Base-by-base conservation (phyloP, 2,888 invertebrate species). In the Aphidoletes aphidimyza region DNA sequence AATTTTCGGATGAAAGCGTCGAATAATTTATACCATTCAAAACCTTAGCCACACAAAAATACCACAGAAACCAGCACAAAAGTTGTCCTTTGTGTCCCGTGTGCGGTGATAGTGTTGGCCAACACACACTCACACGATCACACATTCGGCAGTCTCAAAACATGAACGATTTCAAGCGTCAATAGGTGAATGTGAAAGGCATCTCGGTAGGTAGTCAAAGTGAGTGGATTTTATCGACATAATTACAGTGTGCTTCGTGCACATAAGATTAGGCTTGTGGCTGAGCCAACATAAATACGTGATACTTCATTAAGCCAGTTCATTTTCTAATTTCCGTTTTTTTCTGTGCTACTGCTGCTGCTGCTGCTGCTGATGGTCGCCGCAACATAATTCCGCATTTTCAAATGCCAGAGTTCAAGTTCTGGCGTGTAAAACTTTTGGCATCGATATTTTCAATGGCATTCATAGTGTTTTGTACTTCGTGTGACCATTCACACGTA, bases 271-370 rank as follows among this genome's bases (percentile, higher is more conserved):
- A 69, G 69, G 69, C 26, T 69, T 30, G 69, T 69, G 69, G 54
- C 54, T 22, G 6, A 5, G 54, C 5, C 3, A 14, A 42, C 42
- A 9, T 69, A 30, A 69, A 69, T 69, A 69, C 69, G 69, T 69
- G 69, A 69, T 69, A 69, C 69, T 69, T 69, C 69, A 69, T 69
- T 69, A 69, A 69, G 34, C 69, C 69, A 69, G 69, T 69, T 69
- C 69, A 69, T 69, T 69, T 69, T 69, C 69, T 30, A 69, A 69
- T 69, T 69, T 69, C 69, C 69, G 69, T 69, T 69, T n/a, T n/a
- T n/a, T n/a, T n/a, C n/a, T n/a, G n/a, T n/a, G n/a, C n/a, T n/a
- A n/a, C n/a, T n/a, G n/a, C n/a, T n/a, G n/a, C n/a, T n/a, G n/a
- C n/a, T n/a, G n/a, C n/a, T n/a, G n/a, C n/a, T n/a, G n/a, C n/a